Base-by-base conservation (phyloP, 2,113 vertebrate species). In the Anhinga anhinga region DNA sequence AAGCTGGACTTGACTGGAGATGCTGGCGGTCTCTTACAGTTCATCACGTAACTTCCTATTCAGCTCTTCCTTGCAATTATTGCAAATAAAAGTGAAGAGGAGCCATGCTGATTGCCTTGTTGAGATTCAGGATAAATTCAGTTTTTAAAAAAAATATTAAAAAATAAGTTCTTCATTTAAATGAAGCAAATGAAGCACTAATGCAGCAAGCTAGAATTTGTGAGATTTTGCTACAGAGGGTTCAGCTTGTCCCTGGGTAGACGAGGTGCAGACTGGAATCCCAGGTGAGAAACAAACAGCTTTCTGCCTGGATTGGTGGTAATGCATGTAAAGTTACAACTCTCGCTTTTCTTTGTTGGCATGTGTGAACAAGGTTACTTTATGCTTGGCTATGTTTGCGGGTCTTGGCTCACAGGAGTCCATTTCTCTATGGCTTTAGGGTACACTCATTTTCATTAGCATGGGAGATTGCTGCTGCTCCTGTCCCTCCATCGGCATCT, bases 201-300 rank as follows among this genome's bases (percentile, higher is more conserved):
- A 61, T 45, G 25, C 56, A 67, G 15, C 36, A 72, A 74, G 30
- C 34, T 70, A 19, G 36, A 45, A 32, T 84, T 88, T 34, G 27
- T 65, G 61, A 7, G 15, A 19, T 86, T 83, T 94, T 82, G n/a
- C 47, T 66, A 10, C 1, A 7, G 42, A 32, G 19, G 7, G 2
- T 77, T 94, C 59, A 70, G 25, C 36, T 81, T 70, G 30, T 73
- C 18, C 50, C 50, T 56, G 42, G 22, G 25, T 42, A 78, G 38
- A 40, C 1, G 11, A 71, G 26, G 32, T n/a, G 17, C 23, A 58
- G 17, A 25, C 30, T 84, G 32, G 52, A 62, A 58, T 58, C 34
- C 21, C 36, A 76, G 71, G 47, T 0, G 0, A 69, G 52, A 81
- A 82, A 65, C 30, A 40, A 59, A 49, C 0, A 0, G 14, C 15